Base-by-base conservation (phyloP, 2,113 vertebrate genomes). In the Ellobius talpinus region DNA sequence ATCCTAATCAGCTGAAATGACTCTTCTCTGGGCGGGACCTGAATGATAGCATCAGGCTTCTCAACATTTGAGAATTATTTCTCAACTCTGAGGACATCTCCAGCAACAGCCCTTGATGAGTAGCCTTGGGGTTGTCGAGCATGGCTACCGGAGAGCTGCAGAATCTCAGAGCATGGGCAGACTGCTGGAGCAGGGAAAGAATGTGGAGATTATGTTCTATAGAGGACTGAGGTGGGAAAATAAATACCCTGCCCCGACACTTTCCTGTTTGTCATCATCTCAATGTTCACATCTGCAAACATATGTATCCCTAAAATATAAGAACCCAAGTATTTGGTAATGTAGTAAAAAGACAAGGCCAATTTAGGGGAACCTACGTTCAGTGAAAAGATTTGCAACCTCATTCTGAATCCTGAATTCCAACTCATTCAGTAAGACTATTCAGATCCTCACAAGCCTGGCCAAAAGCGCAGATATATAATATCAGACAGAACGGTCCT, bases 281-380 rank as follows among this genome's bases (percentile, higher is more conserved):
- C 39, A 70, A 3, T 26, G 16, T 45, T 58, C 29, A n/a, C 10
- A 66, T 73, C 68, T 95, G 79, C 42, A 72, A 91, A 68, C 24
- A 96, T 36, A 4, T 76, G 81, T 6, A 90, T 63, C 68, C 7
- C 9, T 66, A 65, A 96, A 93, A 92, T n/a, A 47, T 14, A 85
- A 94, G 84, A 81, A 92, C 45, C 13, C 50, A 66, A 78, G 50
- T 39, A 81, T 52, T 93, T 89, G 45, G 73, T 36, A 79, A 94
- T 76, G 14, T n/a, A 70, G 66, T 50, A 72, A 95, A 91, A 92
- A 82, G 81, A 90, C 3, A 58, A 95, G 76, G 12, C 86, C 74
- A 65, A 79, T 92, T 91, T 77, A 94, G 42, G 76, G 52, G 96
- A 97, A 95, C 8, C 68, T 87, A 81, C 4, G 42, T 55, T 96